phyloP scores from a whole-genome alignment of 2,888 invertebrate species.

The Gisinianus flammeolus region DNA sequence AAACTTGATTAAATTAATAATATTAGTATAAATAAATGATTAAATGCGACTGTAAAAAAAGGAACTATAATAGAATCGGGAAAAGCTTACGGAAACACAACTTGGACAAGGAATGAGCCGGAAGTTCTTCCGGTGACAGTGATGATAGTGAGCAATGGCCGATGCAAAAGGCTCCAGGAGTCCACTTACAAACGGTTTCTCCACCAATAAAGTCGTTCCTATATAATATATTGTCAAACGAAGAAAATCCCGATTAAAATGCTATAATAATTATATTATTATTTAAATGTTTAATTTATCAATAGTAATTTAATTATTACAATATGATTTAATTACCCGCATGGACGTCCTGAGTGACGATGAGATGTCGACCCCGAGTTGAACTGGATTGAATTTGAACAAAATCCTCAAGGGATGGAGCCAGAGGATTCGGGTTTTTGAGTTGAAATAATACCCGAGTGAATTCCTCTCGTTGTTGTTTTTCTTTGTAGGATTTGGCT shows the following conservation, averaged over 20 bases:
- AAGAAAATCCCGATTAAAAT: too few species aligned
- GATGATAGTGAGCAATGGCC: neutral
- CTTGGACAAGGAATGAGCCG: neutral
- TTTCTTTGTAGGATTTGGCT: neutral
- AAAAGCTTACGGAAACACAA: neutral
- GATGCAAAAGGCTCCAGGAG: neutral
- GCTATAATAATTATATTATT: too few species aligned
- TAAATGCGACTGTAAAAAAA: too few species aligned
- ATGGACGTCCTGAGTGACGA: neutral
- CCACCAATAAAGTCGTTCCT: neutral
- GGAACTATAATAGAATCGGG: neutral
- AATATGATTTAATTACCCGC: neutral
- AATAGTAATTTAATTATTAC: neutral
- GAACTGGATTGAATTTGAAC: neutral
- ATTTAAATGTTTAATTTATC: too few species aligned
- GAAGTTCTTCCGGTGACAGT: neutral
- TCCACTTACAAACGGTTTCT: neutral
- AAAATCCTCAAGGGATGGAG: neutral
- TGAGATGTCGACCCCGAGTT: neutral
- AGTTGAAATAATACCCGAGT: neutral
- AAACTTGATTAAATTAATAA: neutral
- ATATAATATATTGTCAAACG: neutral
- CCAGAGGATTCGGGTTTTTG: neutral
- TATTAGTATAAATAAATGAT: too few species aligned
- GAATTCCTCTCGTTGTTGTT: neutral